Percentiles rank a stretch among this genome's conserved stretches.
Conservation (phyloP, 2,113 vertebrate genomes). For the Grantiella picta region DNA sequence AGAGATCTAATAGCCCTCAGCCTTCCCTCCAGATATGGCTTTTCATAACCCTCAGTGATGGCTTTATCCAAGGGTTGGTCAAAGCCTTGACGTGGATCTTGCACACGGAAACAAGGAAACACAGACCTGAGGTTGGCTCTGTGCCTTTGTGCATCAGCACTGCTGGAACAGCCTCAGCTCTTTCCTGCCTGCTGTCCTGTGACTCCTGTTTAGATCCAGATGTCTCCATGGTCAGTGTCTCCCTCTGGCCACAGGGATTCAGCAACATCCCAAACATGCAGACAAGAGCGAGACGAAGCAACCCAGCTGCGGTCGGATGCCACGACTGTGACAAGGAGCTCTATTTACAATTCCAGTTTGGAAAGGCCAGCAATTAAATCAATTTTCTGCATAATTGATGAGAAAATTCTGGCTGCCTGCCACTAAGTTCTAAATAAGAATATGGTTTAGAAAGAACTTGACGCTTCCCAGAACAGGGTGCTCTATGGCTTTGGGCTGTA, state of each 20-base stretch:
- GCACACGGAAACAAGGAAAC: accelerated
- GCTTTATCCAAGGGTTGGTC: background rate
- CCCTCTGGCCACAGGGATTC: background rate
- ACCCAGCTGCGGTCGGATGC: background rate
- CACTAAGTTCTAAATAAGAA: background rate
- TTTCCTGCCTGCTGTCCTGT: background rate
- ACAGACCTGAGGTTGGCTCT: background rate
- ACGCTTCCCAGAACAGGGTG: background rate
- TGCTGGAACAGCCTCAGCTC: background rate
- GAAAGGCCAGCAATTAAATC: background rate
- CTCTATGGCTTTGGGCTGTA: background rate
- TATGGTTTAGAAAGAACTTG: background rate
- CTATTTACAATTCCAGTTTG: background rate
- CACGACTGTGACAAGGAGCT: background rate
- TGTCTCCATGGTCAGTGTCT: background rate
- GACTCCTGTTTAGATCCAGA: background rate
- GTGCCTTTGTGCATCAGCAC: background rate
- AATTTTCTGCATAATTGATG: background rate
- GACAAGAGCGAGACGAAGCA: background rate
- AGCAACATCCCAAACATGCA: background rate
- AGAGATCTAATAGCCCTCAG: background rate
- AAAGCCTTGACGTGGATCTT: background rate
- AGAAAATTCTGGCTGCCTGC: background rate
- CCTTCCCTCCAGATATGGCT: background rate
- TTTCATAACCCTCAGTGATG: background rate